Conservation (phyloP, 2,113 vertebrate genomes). For the Crypturellus undulatus region DNA sequence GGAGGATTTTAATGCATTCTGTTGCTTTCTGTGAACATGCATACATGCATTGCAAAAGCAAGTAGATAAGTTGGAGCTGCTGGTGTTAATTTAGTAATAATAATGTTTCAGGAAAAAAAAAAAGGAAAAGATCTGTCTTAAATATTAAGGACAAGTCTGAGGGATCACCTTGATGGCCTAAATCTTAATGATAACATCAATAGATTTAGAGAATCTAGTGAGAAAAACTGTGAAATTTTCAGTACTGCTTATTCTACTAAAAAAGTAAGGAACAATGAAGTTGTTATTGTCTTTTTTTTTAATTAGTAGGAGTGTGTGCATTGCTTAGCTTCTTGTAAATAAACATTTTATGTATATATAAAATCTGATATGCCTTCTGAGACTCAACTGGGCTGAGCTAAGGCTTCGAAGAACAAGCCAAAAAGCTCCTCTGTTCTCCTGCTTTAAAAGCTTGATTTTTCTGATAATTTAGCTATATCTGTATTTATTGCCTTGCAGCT, state of each 20-base stretch:
- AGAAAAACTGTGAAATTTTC: neutral
- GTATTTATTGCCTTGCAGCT: neutral
- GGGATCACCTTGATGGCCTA: neutral
- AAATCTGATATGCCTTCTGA: neutral
- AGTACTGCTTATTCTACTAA: neutral
- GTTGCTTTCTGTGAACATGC: conserved; percentile 45
- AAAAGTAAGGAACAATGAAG: neutral
- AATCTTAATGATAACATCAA: neutral
- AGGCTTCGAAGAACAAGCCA: neutral
- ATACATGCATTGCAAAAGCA: neutral
- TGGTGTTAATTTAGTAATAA: conserved; percentile 31
- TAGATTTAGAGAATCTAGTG: neutral
- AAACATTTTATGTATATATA: neutral
- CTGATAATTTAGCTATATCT: neutral
- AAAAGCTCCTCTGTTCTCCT: neutral
- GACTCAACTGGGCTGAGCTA: neutral
- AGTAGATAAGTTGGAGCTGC: neutral
- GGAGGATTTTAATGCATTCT: conserved; percentile 57
- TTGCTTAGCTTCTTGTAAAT: neutral
- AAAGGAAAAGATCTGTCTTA: neutral
- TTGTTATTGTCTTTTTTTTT: neutral
- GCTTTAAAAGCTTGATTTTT: neutral
- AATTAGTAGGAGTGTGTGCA: neutral
- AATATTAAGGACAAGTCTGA: neutral
- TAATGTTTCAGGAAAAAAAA: neutral